Evolutionary conservation across 2,888 invertebrate species (phyloP).

Genomic region (Scaptomyza flava): DNA sequence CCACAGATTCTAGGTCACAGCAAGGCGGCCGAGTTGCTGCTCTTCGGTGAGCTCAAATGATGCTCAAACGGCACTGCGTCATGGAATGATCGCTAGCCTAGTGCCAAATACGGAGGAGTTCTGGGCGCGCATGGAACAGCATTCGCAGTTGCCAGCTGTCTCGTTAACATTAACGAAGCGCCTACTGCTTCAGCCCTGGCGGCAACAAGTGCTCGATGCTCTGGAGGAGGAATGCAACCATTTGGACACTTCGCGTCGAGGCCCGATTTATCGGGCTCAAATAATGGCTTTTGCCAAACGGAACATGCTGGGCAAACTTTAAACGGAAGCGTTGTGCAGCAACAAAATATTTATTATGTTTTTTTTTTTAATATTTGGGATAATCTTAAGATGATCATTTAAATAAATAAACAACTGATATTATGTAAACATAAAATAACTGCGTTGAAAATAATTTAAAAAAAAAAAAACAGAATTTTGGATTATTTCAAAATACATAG

Average conservation of each 20-base stretch:
- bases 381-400: no score
- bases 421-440: no score
- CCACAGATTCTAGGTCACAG: constrained; percentile 92
- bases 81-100: constrained; percentile 92
- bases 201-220: constrained; percentile 87
- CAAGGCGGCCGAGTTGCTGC: constrained; percentile 88
- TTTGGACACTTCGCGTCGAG: constrained; percentile 82
- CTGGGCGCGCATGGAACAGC: constrained; percentile 86
- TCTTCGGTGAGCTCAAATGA: constrained; percentile 91
- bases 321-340: no score
- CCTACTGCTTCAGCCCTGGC: constrained; percentile 87
- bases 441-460: no score
- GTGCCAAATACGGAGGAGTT: constrained; percentile 87
- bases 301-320: constrained; percentile 39
- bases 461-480: no score
- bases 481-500: no score
- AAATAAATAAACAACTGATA: no score
- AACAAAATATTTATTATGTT: no score
- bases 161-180: constrained; percentile 89
- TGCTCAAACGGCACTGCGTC: constrained; percentile 90
- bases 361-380: no score
- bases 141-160: constrained; percentile 85
- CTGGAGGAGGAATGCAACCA: constrained; percentile 89
- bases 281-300: constrained; percentile 45
- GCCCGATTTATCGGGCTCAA: constrained; percentile 40